Conservation (phyloP, 2,888 invertebrate species). For the Tinea trinotella region DNA sequence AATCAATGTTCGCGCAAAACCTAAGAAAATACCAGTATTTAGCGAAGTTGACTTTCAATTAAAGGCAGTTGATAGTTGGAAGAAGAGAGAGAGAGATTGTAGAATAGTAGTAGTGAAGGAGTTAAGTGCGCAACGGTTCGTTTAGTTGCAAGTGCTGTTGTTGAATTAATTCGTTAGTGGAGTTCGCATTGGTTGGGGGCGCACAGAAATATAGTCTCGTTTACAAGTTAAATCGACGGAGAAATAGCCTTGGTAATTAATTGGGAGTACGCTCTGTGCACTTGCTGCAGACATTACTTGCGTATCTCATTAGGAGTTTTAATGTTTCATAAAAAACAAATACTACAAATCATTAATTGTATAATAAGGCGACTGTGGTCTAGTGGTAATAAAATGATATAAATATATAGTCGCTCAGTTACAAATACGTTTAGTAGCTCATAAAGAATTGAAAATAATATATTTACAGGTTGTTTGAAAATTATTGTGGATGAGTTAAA, state of each 20-base stretch:
- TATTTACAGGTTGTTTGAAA: too few relatives aligned
- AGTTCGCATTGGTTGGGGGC: conserved; percentile 8
- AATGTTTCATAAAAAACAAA: too few relatives aligned
- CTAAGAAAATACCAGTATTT: too few relatives aligned
- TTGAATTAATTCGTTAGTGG: conserved; percentile 21
- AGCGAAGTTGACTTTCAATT: not conserved
- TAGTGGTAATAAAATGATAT: too few relatives aligned
- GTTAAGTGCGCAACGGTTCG: conserved; percentile 16
- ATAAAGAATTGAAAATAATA: too few relatives aligned
- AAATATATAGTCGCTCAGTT: too few relatives aligned
- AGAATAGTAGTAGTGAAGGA: not conserved
- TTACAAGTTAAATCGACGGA: conserved; percentile 55
- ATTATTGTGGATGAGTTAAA: too few relatives aligned
- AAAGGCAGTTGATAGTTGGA: not conserved
- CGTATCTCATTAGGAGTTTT: too few relatives aligned
- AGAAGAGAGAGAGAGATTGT: not conserved
- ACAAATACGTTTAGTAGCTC: too few relatives aligned
- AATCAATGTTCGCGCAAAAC: too few relatives aligned
- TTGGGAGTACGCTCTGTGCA: conserved; percentile 31
- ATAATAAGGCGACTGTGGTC: too few relatives aligned
- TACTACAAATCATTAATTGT: too few relatives aligned
- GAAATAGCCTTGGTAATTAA: conserved; percentile 46
- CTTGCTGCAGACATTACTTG: not conserved
- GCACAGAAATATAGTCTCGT: conserved; percentile 34
- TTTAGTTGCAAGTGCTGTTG: conserved; percentile 4